A percentile compares a stretch with the other conserved stretches of the same genome.
Conservation (phyloP, 2,113 vertebrate species). For the Hystrix brachyura region DNA sequence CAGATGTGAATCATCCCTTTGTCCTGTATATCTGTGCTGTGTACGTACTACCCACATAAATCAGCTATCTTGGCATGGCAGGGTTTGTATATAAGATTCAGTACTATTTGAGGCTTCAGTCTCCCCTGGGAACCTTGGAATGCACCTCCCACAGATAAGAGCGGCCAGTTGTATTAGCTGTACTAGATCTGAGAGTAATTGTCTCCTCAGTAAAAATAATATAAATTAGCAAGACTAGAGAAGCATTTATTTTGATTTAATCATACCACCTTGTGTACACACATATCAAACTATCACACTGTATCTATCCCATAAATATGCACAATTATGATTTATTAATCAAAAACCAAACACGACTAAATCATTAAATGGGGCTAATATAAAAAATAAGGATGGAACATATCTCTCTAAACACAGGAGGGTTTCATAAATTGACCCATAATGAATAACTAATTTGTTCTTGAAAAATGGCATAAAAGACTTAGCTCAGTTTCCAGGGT, state of each 20-base stretch:
- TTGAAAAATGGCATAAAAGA: not conserved
- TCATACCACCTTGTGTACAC: not conserved
- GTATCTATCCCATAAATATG: not conserved
- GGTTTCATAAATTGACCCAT: not conserved
- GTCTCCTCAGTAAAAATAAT: not conserved
- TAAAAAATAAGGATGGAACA: not conserved
- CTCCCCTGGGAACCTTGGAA: not conserved
- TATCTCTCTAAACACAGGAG: not conserved
- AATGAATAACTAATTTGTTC: not conserved
- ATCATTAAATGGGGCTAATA: not conserved
- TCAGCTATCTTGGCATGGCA: not conserved
- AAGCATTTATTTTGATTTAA: not conserved
- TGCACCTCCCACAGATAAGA: not conserved
- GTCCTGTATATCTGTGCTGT: not conserved
- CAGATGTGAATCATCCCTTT: not conserved
- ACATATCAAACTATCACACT: not conserved
- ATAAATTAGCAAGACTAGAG: not conserved
- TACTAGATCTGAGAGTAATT: not conserved
- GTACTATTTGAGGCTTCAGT: not conserved
- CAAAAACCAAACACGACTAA: not conserved
- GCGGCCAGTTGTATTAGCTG: not conserved
- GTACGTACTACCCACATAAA: not conserved
- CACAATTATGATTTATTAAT: not conserved
- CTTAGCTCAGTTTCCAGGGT: not conserved
- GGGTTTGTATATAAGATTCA: not conserved